Evolutionary conservation across 1,140 invertebrate genomes (phyloP).

Genomic region (Drosophila pallidifrons): DNA sequence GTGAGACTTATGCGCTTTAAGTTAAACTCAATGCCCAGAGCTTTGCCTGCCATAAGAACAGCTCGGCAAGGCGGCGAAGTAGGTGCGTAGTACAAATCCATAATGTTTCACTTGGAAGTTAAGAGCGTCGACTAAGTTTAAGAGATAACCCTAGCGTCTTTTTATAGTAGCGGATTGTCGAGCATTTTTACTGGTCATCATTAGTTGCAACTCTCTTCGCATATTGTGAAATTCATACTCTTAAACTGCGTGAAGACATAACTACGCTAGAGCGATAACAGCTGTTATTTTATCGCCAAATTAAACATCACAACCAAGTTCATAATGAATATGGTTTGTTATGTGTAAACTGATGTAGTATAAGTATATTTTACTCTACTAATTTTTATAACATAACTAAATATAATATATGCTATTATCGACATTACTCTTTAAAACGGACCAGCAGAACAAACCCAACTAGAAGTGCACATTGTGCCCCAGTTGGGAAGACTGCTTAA

Average conservation of each 20-base stretch:
- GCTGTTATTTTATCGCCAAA: background rate
- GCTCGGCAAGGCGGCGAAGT: constrained; percentile 89
- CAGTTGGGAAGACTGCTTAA: constrained; percentile 57
- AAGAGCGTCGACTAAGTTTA: too few species aligned
- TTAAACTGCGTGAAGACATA: background rate
- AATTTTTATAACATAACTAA: too few species aligned
- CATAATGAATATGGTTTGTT: background rate
- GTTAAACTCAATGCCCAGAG: constrained; percentile 90
- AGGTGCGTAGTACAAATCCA: constrained; percentile 88
- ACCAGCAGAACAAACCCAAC: constrained; percentile 63
- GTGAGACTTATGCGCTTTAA: constrained; percentile 88
- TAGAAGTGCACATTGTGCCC: too few species aligned
- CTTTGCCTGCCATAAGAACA: constrained; percentile 88
- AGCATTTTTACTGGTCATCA: too few species aligned
- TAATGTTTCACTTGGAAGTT: constrained; percentile 10
- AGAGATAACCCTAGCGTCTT: too few species aligned
- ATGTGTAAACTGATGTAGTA: too few species aligned
- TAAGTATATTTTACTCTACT: too few species aligned
- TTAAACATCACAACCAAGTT: background rate
- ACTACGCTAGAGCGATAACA: background rate
- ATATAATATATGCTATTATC: too few species aligned
- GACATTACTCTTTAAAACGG: too few species aligned
- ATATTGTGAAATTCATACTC: too few species aligned
- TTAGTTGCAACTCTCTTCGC: too few species aligned
- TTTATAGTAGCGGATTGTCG: too few species aligned